Base-by-base conservation (phyloP, 2,113 vertebrate genomes). In the human region DNA sequence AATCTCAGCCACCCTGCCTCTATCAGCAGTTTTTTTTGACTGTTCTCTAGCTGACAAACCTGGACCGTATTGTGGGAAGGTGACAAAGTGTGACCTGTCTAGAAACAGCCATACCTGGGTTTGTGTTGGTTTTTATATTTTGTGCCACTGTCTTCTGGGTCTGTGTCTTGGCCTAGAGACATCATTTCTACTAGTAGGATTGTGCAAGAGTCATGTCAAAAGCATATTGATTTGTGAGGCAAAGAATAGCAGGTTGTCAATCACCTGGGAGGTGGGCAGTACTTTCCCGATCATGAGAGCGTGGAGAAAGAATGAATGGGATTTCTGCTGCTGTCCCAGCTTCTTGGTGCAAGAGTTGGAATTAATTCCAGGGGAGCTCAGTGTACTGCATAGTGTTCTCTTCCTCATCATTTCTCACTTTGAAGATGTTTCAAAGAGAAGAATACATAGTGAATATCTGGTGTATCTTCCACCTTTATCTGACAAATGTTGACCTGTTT, bases 401-500 rank as follows among this genome's bases (percentile, higher is more conserved):
- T n/a, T 7, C 1, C 17, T 78, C 2, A 3, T 30, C 14, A 25
- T 66, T 93, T 85, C 43, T 20, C 52, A 14, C 78, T 75, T 57
- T 40, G 13, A 61, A 75, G 10, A 8, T 30, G 16, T 8, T n/a
- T 91, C 25, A 45, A 16, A n/a, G 38, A 75, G n/a, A 81, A 80
- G 40, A 64, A 32, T 27, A 27, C n/a, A 40, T 18, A 59, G 38
- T 13, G 35, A 82, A 18, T 48, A 5, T 9, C 43, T 72, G 2
- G 1, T 38, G 79, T 85, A 27, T 81, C 32, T n/a, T 76, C 23
- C 23, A 14, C 6, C 23, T 57, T 9, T 68, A 7, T 61, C 38
- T 3, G 76, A 17, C 16, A n/a, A 52, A 30, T 25, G 14, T 35
- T 17, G 11, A 22, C 0, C 0, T 4, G 0, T 52, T 82, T 75